Conservation (phyloP, 1,140 invertebrate species). For the Solenopsis fugax region DNA sequence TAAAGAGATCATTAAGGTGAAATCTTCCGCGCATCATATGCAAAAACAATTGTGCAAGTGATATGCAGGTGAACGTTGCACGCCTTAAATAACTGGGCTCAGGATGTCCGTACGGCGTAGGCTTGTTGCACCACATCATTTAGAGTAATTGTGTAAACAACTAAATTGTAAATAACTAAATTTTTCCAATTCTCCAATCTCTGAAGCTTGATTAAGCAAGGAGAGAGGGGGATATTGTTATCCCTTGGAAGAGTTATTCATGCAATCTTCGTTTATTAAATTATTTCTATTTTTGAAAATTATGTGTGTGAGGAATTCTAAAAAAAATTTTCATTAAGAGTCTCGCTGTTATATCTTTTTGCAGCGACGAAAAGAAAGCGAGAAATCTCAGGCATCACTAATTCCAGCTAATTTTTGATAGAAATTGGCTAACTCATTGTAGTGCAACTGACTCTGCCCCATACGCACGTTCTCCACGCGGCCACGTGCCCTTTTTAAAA, state of each 20-base stretch:
- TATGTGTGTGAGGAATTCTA: not conserved
- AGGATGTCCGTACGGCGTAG: not conserved
- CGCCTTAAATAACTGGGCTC: conserved; percentile 36
- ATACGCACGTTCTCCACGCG: not conserved
- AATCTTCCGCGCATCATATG: conserved; percentile 41
- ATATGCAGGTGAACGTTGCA: conserved; percentile 45
- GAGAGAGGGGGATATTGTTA: not conserved
- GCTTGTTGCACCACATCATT: conserved; percentile 17
- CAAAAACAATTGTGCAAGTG: conserved; percentile 56
- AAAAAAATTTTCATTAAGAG: no score
- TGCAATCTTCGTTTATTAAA: no score
- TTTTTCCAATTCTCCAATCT: not conserved
- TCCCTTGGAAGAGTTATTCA: no score
- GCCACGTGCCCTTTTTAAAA: conserved; percentile 38
- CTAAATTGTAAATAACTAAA: not conserved
- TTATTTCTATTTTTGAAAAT: not conserved
- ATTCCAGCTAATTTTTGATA: not conserved
- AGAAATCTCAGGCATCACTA: not conserved
- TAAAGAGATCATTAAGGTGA: not conserved
- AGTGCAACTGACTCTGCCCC: not conserved
- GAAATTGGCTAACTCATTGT: not conserved
- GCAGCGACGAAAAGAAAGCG: not conserved
- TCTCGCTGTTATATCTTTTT: not conserved
- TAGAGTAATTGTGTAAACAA: not conserved
- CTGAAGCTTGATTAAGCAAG: not conserved